Evolutionary conservation across 1,140 invertebrate species (phyloP), one percentile per base, ranked within the genome.

Genomic region (Drosophila auraria): DNA sequence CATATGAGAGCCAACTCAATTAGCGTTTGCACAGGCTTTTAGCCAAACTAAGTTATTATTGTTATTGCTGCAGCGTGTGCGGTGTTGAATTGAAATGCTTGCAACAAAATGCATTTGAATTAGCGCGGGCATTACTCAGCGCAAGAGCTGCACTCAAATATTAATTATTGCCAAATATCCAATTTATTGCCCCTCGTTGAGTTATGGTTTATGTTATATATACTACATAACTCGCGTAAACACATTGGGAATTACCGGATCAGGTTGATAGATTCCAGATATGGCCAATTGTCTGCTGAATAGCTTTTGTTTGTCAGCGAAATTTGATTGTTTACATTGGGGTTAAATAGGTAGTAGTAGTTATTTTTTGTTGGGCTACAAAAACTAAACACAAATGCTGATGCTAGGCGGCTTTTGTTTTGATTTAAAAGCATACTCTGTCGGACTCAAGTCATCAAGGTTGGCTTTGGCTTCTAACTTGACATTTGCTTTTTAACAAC

Each of bases 11-110:
- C 63, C 83, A 87, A 87, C 81, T 89, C 84, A 89, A 87, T 87
- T 87, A 87, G 78, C 81, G 84, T 68, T 72, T 33, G 78, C 54
- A 63, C 84, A 81, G 75, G 84, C 84, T 87, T 89, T 89, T 87
- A 87, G 81, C 69, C 78, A 87, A 89, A 89, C 78, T 84, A 70
- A 76, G 86, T 87, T 87, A 87, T 82, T 75, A 79, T 81, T 81
- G 73, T 59, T 59, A 56, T 49, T 44, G 58, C 30, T 47, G 23
- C 20, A 6, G 27, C 27, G 27, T 30, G 64, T 14, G 53, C 47
- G 65, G 50, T 38, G 49, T 68, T 51, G 45, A 42, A 70, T 47
- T 56, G 50, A 71, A 80, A 65, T 69, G 25, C 57, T 59, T 27
- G 50, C 78, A 82, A 50, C 60, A 57, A 69, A 80, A 77, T 83